A percentile compares a stretch with the other conserved stretches of the same genome.
Evolutionary conservation across 2,888 invertebrate genomes (phyloP).

Genomic region (Lasioglossum figueresi): DNA sequence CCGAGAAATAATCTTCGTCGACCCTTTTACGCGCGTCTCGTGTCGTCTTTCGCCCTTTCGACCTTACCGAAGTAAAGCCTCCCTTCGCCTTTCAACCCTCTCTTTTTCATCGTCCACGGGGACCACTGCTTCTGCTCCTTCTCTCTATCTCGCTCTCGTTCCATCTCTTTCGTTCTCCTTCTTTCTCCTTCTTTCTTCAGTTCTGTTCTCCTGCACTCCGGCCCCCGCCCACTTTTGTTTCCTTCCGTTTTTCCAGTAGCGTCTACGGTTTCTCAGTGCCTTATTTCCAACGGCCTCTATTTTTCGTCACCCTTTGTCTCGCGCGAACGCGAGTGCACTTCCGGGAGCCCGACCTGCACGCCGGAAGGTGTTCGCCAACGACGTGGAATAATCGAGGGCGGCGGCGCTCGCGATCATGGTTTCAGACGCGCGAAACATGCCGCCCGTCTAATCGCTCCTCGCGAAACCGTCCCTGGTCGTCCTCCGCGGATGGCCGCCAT

Average conservation of each 20-base stretch:
- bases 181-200: conserved; percentile 14
- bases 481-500: background rate
- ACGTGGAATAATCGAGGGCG: conserved; percentile 47
- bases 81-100: conserved; percentile 38
- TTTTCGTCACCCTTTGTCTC: conserved; percentile 46
- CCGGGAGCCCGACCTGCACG: background rate
- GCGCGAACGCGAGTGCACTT: conserved; percentile 17
- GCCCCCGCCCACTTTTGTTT: conserved; percentile 17
- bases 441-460: conserved; percentile 26
- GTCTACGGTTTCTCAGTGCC: conserved; percentile 26
- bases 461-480: background rate
- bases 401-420: background rate
- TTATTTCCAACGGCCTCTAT: conserved; percentile 33
- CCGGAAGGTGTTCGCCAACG: conserved; percentile 36
- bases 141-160: conserved; percentile 1
- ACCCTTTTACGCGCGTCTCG: conserved; percentile 65
- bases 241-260: conserved; percentile 23
- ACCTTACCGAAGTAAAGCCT: conserved; percentile 44
- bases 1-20: conserved; percentile 70
- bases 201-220: background rate
- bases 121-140: conserved; percentile 34
- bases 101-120: conserved; percentile 26
- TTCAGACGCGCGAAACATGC: background rate
- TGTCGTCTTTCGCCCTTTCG: conserved; percentile 62
- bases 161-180: conserved; percentile 13